Evolutionary conservation across 2,797 vertebrate genomes (phyloP).

Genomic region (Dryobates pubescens): DNA sequence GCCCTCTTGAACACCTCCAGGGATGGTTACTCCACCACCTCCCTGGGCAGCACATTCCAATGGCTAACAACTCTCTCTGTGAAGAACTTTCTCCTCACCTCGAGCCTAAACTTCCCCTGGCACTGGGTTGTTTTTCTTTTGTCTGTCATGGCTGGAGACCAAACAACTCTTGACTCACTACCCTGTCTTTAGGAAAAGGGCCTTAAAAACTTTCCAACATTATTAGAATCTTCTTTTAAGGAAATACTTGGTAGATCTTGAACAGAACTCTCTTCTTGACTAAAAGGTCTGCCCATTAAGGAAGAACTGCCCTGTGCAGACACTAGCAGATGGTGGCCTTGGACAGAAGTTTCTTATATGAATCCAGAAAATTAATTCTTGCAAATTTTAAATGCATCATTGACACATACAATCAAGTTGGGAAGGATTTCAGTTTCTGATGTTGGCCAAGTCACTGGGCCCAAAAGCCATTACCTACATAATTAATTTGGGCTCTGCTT

Average conservation of each 20-base stretch:
- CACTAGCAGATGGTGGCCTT: background rate
- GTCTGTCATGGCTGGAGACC: background rate
- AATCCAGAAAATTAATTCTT: background rate
- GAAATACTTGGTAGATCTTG: background rate
- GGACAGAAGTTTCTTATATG: background rate
- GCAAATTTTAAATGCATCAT: background rate
- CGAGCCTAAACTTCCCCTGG: no score
- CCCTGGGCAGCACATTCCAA: no score
- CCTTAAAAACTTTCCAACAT: background rate
- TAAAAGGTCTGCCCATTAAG: background rate
- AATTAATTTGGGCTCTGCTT: background rate
- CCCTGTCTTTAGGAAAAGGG: background rate
- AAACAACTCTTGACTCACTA: background rate
- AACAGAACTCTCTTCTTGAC: background rate
- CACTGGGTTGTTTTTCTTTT: background rate
- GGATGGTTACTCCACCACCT: no score
- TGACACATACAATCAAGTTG: background rate
- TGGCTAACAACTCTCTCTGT: no score
- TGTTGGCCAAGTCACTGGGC: background rate
- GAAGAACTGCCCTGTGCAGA: background rate
- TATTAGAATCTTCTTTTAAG: background rate
- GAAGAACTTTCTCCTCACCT: no score
- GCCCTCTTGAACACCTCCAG: no score
- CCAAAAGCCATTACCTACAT: background rate
- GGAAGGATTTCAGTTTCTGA: background rate